Percentiles rank a stretch among this genome's conserved stretches.
Conservation (phyloP, 2,888 invertebrate genomes). For the Eudemis profundana region DNA sequence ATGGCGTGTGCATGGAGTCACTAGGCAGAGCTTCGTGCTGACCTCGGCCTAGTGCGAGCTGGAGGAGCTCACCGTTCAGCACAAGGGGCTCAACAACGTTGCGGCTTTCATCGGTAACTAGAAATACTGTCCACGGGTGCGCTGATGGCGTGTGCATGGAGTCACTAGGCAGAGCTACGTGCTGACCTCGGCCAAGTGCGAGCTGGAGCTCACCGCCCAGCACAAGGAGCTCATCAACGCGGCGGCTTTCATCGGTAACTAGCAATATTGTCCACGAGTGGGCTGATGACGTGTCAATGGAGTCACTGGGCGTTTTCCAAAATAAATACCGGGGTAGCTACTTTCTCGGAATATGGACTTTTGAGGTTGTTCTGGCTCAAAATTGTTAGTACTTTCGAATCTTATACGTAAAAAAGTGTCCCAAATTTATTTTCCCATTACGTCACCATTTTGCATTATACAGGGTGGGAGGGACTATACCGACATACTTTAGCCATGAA, state of each 20-base stretch:
- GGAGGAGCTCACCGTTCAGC: conserved; percentile 77
- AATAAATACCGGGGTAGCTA: no score
- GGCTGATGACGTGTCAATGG: conserved; percentile 88
- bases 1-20: conserved; percentile 88
- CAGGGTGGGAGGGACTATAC: no score
- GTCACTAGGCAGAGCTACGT: no score
- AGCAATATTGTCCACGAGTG: conserved; percentile 74
- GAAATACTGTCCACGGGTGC: conserved; percentile 77
- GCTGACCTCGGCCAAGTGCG: conserved; percentile 88
- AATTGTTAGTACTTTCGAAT: no score
- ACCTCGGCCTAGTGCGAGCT: conserved; percentile 89
- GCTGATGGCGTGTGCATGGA: no score
- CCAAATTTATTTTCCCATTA: no score
- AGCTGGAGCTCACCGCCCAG: conserved; percentile 79
- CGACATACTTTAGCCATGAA: no score
- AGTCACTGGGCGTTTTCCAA: conserved; percentile 88
- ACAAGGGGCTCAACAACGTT: conserved; percentile 87
- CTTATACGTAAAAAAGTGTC: no score
- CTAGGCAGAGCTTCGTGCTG: conserved; percentile 87
- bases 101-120: conserved; percentile 67
- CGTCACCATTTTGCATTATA: no score
- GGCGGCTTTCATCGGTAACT: conserved; percentile 87
- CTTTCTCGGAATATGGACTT: no score
- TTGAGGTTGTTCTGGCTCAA: no score
- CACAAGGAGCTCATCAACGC: conserved; percentile 87